Evolutionary conservation across 2,797 vertebrate genomes (phyloP).

Genomic region (Semotilus atromaculatus): DNA sequence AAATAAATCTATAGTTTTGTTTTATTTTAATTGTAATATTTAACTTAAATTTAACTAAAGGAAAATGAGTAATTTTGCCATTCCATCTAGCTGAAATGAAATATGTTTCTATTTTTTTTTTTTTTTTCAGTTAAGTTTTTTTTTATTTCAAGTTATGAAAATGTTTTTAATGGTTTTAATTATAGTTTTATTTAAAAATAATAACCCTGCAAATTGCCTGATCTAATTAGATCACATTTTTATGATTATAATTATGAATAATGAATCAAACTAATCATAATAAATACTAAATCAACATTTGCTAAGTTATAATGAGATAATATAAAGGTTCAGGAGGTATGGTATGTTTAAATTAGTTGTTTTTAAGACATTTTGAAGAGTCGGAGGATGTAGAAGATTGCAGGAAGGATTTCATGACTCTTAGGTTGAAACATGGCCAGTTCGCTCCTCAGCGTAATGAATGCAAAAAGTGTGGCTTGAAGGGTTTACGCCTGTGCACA

Average conservation of each 20-base stretch:
- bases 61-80: background rate
- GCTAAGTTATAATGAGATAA: background rate
- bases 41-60: background rate
- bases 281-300: background rate
- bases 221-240: background rate
- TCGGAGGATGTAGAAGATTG: background rate
- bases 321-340: background rate
- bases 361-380: background rate
- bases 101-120: background rate
- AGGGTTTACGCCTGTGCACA: constrained; percentile 62
- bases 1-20: no score
- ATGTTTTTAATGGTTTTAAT: background rate
- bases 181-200: background rate
- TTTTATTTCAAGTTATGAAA: background rate
- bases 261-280: background rate
- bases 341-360: background rate
- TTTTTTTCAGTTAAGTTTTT: background rate
- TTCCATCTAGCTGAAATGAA: background rate
- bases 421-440: background rate
- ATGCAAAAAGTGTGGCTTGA: constrained; percentile 62
- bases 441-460: constrained; percentile 53
- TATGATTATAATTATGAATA: background rate
- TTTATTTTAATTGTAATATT: background rate
- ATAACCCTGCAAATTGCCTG: background rate
- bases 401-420: background rate